Base-by-base conservation (phyloP, 2,113 vertebrate species). In the Cygnus atratus region DNA sequence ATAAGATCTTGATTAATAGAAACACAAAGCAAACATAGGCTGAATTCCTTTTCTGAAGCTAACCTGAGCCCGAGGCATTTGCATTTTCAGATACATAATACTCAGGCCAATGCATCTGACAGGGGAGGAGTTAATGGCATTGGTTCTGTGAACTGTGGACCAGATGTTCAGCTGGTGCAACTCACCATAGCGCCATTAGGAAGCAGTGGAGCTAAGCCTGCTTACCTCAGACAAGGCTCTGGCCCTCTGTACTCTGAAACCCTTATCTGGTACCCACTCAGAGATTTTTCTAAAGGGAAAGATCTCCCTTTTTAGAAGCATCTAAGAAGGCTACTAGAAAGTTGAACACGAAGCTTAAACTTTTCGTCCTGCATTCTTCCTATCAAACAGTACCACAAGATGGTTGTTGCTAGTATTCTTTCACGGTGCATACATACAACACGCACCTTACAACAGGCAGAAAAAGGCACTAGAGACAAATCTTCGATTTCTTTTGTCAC, bases 151-250 rank as follows among this genome's bases (percentile, higher is more conserved):
- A 78, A 48, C 52, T 44, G 29, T 16, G 50, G 55, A 48, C 84
- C 78, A 84, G 79, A 92, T 75, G 77, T 87, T 91, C 83, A 92
- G 70, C 33, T 79, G 59, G 41, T 82, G 10, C 25, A 93, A 77
- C 58, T 63, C 83, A 21, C 10, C 66, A 46, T 3, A 76, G 77
- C 62, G 12, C 65, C 55, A 75, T 67, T 31, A 80, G 73, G 61
- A 89, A 86, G 13, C 8, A 80, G 62, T 8, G 25, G 54, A 76
- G 81, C 59, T 66, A 13, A 31, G 67, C 33, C 75, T 76, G 63
- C 76, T 55, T 41, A 67, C 13, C 55, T 55, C 68, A 79, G 50
- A 25, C 63, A 65, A 62, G 54, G 37, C 37, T 85, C 87, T 61
- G 48, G 68, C 37, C 67, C 46, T 48, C 52, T 48, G 24, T 20